Percentiles rank a stretch among this genome's conserved stretches.
Evolutionary conservation across 2,113 vertebrate species (phyloP).

Genomic region (Scolopax mira): DNA sequence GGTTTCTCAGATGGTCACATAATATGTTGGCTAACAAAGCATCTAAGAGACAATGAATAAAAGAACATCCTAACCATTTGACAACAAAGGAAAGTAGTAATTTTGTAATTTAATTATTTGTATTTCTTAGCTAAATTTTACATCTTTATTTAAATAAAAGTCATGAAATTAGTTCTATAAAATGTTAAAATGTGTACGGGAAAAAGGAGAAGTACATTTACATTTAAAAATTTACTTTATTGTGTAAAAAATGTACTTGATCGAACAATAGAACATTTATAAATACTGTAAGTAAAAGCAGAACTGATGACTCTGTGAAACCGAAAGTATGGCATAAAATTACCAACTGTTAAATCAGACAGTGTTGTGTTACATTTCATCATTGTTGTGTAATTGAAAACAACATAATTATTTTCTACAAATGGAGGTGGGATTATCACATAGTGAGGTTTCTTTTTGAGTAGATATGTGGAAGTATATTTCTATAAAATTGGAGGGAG

Average conservation of each 20-base stretch:
- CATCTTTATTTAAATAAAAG: background rate
- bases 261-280: background rate
- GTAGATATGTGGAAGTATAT: background rate
- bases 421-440: background rate
- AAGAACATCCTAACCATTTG: background rate
- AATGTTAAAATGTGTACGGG: background rate
- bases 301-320: background rate
- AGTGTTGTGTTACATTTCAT: background rate
- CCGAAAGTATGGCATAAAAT: background rate
- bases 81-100: background rate
- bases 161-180: background rate
- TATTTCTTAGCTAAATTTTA: background rate
- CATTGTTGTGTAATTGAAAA: background rate
- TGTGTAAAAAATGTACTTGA: background rate
- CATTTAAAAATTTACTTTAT: background rate
- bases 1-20: background rate
- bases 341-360: background rate
- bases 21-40: background rate
- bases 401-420: background rate
- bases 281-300: background rate
- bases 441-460: background rate
- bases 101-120: background rate
- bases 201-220: background rate
- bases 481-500: background rate
- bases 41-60: background rate